These are phyloP conservation scores for Eulemur macaco DNA, from an alignment of 2,113 vertebrate genomes.

Conservation along the genomic window DNA sequence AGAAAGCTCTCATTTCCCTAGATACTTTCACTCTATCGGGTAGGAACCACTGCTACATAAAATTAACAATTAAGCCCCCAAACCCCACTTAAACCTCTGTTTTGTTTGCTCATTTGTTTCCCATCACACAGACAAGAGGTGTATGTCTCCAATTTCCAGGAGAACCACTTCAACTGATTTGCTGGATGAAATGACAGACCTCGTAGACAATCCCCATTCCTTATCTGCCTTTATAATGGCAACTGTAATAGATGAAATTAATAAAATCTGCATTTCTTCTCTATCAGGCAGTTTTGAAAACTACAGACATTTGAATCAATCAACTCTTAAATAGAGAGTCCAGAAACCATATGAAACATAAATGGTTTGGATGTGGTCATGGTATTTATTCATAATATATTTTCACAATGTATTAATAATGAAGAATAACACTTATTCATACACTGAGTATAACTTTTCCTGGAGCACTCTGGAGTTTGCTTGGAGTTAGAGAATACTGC, in stretches of 20 bases:
- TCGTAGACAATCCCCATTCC: not conserved
- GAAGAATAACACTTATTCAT: constrained; percentile 65
- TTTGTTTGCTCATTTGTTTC: not conserved
- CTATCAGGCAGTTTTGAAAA: not conserved
- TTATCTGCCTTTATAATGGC: not conserved
- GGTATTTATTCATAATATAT: constrained; percentile 76
- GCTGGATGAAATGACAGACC: not conserved
- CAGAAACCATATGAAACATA: not conserved
- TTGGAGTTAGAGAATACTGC: not conserved
- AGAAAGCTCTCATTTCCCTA: not conserved
- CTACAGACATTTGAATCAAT: not conserved
- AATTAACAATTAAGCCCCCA: not conserved
- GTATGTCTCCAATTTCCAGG: not conserved
- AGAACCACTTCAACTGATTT: not conserved
- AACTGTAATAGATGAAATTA: not conserved
- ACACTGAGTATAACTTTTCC: constrained; percentile 28
- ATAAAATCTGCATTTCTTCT: not conserved
- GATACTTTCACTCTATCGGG: not conserved
- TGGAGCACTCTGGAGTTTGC: constrained; percentile 16
- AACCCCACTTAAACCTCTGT: not conserved
- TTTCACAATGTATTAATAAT: constrained; percentile 73
- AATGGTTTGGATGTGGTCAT: constrained; percentile 53
- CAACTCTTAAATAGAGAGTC: not conserved
- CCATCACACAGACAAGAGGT: not conserved
- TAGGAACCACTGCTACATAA: not conserved